Evolutionary conservation across 2,113 vertebrate species (phyloP).

Genomic region (Eonycteris spelaea): DNA sequence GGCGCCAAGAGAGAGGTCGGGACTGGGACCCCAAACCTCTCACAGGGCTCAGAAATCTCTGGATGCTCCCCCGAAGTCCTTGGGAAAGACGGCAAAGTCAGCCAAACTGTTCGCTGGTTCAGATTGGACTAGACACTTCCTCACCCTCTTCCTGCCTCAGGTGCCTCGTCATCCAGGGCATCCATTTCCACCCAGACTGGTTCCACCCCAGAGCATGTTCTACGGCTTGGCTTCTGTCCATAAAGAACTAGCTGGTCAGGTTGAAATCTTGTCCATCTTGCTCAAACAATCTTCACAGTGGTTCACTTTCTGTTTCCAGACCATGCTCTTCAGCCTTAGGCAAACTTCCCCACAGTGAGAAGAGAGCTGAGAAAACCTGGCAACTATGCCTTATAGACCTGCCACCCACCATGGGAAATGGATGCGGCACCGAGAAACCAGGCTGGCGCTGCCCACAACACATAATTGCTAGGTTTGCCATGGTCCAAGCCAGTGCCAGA

Average conservation of each 20-base stretch:
- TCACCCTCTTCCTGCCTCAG: rapidly evolving
- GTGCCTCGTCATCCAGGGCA: background rate
- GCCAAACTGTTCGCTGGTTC: background rate
- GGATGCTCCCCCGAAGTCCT: background rate
- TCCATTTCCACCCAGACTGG: background rate
- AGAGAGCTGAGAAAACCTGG: background rate
- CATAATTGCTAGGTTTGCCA: conserved; percentile 3
- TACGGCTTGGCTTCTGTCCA: background rate
- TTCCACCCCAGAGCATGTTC: too few relatives aligned
- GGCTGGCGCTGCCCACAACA: background rate
- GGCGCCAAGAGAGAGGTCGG: background rate
- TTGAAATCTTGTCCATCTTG: background rate
- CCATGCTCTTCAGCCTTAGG: background rate
- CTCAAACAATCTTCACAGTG: background rate
- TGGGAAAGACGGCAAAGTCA: background rate
- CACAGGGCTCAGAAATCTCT: background rate
- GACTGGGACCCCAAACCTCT: background rate
- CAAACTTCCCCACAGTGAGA: background rate
- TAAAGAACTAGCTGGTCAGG: background rate
- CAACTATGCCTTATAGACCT: background rate
- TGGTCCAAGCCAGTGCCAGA: background rate
- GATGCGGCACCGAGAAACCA: conserved; percentile 17
- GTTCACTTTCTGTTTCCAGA: background rate
- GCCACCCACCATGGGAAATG: conserved; percentile 41
- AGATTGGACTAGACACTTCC: background rate